Percentiles rank a stretch among this genome's conserved stretches.
Evolutionary conservation across 1,140 invertebrate species (phyloP).

Genomic region (Spodoptera litura): DNA sequence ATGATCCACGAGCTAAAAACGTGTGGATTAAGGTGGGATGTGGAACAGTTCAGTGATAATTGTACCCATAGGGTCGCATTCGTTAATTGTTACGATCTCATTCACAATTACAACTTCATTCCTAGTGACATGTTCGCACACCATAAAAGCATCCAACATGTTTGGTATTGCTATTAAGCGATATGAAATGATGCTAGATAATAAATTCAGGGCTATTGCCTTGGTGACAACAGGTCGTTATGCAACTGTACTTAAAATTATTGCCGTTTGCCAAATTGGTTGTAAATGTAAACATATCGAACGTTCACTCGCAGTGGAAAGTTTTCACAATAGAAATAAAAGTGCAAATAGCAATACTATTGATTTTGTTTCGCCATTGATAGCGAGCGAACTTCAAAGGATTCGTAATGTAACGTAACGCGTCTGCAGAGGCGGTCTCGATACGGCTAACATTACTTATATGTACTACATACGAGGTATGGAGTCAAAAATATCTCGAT

Average conservation of each 20-base stretch:
- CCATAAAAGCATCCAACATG: constrained; percentile 52
- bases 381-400: constrained; percentile 14
- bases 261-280: constrained; percentile 71
- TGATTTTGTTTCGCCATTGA: constrained; percentile 27
- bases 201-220: constrained; percentile 68
- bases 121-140: constrained; percentile 50
- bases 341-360: constrained; percentile 11
- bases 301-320: constrained; percentile 60
- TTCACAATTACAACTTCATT: constrained; percentile 49
- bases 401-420: constrained; percentile 25
- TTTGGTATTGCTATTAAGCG: constrained; percentile 55
- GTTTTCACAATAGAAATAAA: constrained; percentile 31
- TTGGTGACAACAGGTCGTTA: constrained; percentile 62
- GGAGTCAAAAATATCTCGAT: constrained; percentile 72
- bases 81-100: constrained; percentile 20
- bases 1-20: constrained; percentile 73
- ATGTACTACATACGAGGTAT: constrained; percentile 51
- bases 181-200: constrained; percentile 63
- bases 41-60: constrained; percentile 38
- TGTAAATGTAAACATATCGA: constrained; percentile 64
- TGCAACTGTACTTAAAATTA: constrained; percentile 64
- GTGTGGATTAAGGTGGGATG: constrained; percentile 58
- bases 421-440: background rate
- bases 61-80: constrained; percentile 28
- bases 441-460: constrained; percentile 44